Base-by-base conservation (phyloP, 2,797 vertebrate species). In the Microctenopoma steveboyesi region DNA sequence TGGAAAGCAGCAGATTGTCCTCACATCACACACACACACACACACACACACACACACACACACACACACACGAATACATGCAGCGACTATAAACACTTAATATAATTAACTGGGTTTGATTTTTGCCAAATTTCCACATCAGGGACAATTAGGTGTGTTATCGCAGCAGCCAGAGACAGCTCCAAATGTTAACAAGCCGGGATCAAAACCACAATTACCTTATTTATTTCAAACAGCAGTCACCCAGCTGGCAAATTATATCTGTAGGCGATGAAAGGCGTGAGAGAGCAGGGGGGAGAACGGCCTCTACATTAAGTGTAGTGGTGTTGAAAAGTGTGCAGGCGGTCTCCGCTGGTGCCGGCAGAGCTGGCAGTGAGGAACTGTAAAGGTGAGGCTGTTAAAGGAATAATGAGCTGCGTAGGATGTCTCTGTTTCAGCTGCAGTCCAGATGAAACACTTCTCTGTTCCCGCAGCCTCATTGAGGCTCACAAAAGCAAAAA, bases 161-260 rank as follows among this genome's bases (percentile, higher is more conserved):
- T 59, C 18, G 48, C 0, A n/a, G 69, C 64, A 1, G 65, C 66
- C 27, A 9, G 48, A 25, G 70, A 69, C 76, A n/a, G 74, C 76
- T 88, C 16, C 2, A 45, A 81, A 70, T 81, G 84, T 77, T 84
- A 84, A 88, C 70, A 70, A 47, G 59, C 40, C 11, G n/a, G 68
- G 73, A 84, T 85, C 74, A 75, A 69, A 83, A 75, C 69, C 79
- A 81, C 77, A 83, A 83, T 69, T 72, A 76, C 66, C 70, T 80
- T 37, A 73, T 87, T 80, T 37, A 73, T 87, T 33, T 33, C 30
- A 82, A 78, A 49, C 59, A 52, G 65, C 73, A 57, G 77, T 30
- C 56, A 15, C 60, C 63, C 85, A 79, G 73, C 75, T 85, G 78
- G 61, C 71, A 46, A 67, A 69, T 76, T 15, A 62, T 65, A 48